phyloP scores from a whole-genome alignment of 2,113 vertebrate genomes.

The Spea multiplicata region DNA sequence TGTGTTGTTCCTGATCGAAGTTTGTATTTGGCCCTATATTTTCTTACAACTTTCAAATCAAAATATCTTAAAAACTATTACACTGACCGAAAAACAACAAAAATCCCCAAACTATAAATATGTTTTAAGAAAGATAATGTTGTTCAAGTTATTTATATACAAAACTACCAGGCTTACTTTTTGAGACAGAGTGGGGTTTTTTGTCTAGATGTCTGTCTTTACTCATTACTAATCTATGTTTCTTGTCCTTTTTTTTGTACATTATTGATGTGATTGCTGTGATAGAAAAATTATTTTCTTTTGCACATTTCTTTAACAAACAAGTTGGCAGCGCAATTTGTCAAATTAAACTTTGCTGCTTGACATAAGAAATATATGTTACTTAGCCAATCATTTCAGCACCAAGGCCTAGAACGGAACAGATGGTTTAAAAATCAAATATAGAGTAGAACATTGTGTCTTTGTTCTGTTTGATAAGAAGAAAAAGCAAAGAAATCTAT shows the following conservation, averaged over 20 bases:
- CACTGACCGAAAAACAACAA: too few relatives aligned
- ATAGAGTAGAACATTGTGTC: conserved; percentile 30
- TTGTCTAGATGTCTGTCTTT: not conserved
- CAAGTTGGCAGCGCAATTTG: conserved; percentile 9
- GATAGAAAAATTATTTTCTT: conserved; percentile 6
- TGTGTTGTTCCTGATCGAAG: too few relatives aligned
- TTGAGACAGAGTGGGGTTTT: not conserved
- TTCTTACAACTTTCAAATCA: too few relatives aligned
- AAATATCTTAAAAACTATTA: too few relatives aligned
- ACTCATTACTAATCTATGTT: not conserved
- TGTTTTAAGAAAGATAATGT: too few relatives aligned
- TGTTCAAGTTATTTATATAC: too few relatives aligned
- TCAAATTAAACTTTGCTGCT: conserved; percentile 39
- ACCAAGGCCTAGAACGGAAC: conserved; percentile 19
- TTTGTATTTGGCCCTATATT: too few relatives aligned
- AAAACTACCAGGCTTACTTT: too few relatives aligned
- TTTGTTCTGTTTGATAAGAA: conserved; percentile 40
- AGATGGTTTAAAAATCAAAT: conserved; percentile 46
- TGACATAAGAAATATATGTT: conserved; percentile 31
- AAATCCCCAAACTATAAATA: too few relatives aligned
- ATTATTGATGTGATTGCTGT: not conserved
- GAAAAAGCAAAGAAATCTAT: conserved; percentile 30
- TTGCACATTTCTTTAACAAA: conserved; percentile 12
- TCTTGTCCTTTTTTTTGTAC: not conserved
- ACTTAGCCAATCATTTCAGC: conserved; percentile 32